Evolutionary conservation across 2,797 vertebrate species (phyloP).

Genomic region (Coendou prehensilis): DNA sequence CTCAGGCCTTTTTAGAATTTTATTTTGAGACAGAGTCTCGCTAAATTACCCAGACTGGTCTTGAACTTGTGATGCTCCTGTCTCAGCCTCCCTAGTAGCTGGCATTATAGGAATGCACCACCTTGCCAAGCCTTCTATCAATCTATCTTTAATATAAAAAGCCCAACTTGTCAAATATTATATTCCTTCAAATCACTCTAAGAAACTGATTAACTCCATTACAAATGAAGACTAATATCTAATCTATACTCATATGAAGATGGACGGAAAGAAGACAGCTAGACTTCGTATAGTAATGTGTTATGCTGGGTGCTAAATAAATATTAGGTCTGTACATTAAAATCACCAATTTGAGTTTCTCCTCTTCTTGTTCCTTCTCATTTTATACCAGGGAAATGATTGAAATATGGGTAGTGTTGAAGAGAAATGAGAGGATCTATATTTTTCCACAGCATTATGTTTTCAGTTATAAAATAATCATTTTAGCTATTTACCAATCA

Average conservation of each 20-base stretch:
- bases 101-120: not conserved
- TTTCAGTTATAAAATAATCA: not conserved
- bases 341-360: not conserved
- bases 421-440: not conserved
- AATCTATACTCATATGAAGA: not conserved
- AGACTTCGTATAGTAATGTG: not conserved
- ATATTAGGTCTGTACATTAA: not conserved
- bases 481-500: slow-evolving; percentile 38
- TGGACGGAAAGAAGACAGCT: slow-evolving; percentile 32
- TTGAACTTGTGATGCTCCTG: not conserved
- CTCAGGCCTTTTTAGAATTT: not conserved
- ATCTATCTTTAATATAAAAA: not conserved
- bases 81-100: not conserved
- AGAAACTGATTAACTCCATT: slow-evolving; percentile 10
- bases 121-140: not conserved
- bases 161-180: not conserved
- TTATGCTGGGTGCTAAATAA: not conserved
- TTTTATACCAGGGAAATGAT: slow-evolving; percentile 9
- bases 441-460: not conserved
- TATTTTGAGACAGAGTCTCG: not conserved
- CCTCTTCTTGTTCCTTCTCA: not conserved
- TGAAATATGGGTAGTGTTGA: not conserved
- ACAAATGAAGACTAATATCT: slow-evolving; percentile 51
- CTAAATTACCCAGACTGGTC: not conserved
- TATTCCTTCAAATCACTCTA: slow-evolving; percentile 1